These are phyloP conservation scores for Lamproptera curius DNA, from an alignment of 2,888 invertebrate genomes.

Conservation along the genomic window DNA sequence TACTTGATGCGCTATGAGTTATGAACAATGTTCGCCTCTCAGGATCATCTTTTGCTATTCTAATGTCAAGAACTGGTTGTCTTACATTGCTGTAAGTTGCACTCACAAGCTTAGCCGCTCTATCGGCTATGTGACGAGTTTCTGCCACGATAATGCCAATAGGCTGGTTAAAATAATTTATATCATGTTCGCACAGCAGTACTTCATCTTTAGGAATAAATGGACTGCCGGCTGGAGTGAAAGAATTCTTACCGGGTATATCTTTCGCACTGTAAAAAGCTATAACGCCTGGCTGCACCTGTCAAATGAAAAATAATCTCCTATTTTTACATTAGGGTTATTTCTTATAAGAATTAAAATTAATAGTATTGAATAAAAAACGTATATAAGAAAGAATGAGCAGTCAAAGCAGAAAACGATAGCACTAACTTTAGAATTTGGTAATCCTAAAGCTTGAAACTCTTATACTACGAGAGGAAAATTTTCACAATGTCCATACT, in stretches of 20 bases:
- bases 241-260: slow-evolving; percentile 82
- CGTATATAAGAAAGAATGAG: too few relatives aligned
- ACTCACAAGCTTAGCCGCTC: slow-evolving; percentile 75
- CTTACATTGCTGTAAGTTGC: slow-evolving; percentile 65
- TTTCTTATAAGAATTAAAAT: too few relatives aligned
- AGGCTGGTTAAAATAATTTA: slow-evolving; percentile 48
- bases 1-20: slow-evolving; percentile 35
- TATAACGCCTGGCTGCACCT: slow-evolving; percentile 80
- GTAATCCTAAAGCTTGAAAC: too few relatives aligned
- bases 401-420: too few relatives aligned
- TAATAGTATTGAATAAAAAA: too few relatives aligned
- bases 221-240: slow-evolving; percentile 42
- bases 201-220: slow-evolving; percentile 47
- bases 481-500: too few relatives aligned
- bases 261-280: slow-evolving; percentile 80
- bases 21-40: slow-evolving; percentile 29
- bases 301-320: slow-evolving; percentile 34
- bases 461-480: too few relatives aligned
- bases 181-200: slow-evolving; percentile 45
- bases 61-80: slow-evolving; percentile 42
- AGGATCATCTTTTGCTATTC: slow-evolving; percentile 33
- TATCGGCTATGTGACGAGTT: slow-evolving; percentile 66
- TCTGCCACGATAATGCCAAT: slow-evolving; percentile 77
- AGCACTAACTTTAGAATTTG: too few relatives aligned
- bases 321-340: too few relatives aligned